Percentiles rank a stretch among this genome's conserved stretches.
phyloP scores from a whole-genome alignment of 1,140 invertebrate genomes.

The Drosophila eugracilis region DNA sequence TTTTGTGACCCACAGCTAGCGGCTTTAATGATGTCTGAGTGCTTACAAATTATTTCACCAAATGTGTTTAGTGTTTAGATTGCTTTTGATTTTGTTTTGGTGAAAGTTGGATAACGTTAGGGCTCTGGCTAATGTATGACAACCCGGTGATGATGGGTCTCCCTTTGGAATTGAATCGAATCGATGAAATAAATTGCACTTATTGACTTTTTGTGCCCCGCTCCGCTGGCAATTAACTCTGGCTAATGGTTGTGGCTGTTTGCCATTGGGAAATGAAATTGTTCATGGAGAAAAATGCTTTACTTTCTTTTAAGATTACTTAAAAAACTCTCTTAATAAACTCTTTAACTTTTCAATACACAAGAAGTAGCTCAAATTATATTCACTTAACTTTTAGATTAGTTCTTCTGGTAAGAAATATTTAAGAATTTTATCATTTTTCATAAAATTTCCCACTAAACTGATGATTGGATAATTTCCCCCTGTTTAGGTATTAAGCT shows the following conservation, averaged over 20 bases:
- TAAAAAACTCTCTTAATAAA: neutral
- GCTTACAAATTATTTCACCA: slow-evolving; percentile 77
- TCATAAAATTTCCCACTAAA: neutral
- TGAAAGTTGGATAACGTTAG: slow-evolving; percentile 44
- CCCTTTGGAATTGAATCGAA: slow-evolving; percentile 23
- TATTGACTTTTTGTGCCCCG: slow-evolving; percentile 24
- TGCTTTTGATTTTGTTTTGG: slow-evolving; percentile 65
- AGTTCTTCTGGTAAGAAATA: too few species aligned
- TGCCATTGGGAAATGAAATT: slow-evolving; percentile 9
- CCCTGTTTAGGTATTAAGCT: neutral
- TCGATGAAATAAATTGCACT: slow-evolving; percentile 69
- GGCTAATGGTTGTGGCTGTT: slow-evolving; percentile 60
- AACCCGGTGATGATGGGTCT: slow-evolving; percentile 1
- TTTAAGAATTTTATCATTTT: too few species aligned
- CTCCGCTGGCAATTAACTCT: slow-evolving; percentile 29
- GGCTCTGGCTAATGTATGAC: slow-evolving; percentile 40
- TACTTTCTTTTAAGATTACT: too few species aligned
- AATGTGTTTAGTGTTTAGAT: slow-evolving; percentile 71
- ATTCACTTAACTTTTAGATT: too few species aligned
- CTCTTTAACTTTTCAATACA: too few species aligned
- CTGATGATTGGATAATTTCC: neutral
- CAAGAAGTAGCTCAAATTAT: too few species aligned
- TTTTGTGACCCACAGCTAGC: slow-evolving; percentile 21
- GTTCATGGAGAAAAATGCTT: neutral
- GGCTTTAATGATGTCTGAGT: slow-evolving; percentile 70